These are phyloP conservation scores for Sycophila sp. DNA, from an alignment of 1,140 invertebrate species.

Conservation along the genomic window DNA sequence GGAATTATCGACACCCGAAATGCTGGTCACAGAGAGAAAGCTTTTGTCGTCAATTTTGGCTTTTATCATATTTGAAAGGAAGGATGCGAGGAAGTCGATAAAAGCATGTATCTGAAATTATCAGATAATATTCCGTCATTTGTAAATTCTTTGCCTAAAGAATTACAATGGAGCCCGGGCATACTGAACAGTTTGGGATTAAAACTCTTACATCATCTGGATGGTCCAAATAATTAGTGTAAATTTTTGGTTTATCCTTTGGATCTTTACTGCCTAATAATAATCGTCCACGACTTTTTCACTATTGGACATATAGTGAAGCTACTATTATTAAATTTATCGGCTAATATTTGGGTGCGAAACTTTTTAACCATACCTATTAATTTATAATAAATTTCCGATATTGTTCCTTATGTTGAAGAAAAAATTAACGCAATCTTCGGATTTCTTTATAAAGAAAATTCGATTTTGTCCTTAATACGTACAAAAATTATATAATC, in stretches of 20 bases:
- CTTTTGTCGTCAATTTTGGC: no score
- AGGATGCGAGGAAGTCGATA: no score
- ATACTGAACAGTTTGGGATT: constrained; percentile 69
- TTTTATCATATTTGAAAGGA: no score
- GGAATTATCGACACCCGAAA: no score
- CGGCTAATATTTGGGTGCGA: constrained; percentile 65
- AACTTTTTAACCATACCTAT: constrained; percentile 68
- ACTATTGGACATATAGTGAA: constrained; percentile 78
- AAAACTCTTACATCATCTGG: constrained; percentile 73
- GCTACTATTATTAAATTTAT: constrained; percentile 70
- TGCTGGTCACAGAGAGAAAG: no score
- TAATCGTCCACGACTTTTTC: constrained; percentile 76
- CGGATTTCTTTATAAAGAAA: no score
- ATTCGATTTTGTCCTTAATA: no score
- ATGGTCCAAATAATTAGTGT: constrained; percentile 81
- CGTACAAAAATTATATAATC: no score
- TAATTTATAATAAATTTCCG: no score
- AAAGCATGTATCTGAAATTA: no score
- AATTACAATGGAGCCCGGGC: constrained; percentile 74
- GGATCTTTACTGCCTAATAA: constrained; percentile 75
- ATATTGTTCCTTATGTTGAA: constrained; percentile 48
- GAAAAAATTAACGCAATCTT: neutral
- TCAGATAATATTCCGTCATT: no score
- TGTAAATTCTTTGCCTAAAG: no score
- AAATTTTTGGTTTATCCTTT: constrained; percentile 79